Evolutionary conservation across 2,113 vertebrate species (phyloP).

Genomic region (Malurus elegans): DNA sequence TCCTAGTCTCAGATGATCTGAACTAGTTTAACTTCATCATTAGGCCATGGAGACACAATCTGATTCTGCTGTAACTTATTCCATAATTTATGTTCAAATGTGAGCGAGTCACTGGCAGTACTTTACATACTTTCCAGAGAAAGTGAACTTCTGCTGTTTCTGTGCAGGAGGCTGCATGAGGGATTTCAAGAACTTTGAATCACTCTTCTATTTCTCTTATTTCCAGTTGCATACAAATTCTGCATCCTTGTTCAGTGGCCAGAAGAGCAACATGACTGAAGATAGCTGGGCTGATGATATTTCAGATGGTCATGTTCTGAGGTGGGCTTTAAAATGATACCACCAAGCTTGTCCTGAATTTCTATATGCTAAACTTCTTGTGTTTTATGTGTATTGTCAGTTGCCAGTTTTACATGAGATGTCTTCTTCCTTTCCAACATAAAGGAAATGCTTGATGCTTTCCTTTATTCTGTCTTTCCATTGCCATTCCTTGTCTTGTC

Average conservation of each 20-base stretch:
- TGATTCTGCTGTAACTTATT: neutral
- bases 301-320: neutral
- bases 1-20: neutral
- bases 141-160: neutral
- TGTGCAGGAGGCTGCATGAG: neutral
- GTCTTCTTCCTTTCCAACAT: neutral
- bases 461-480: neutral
- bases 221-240: neutral
- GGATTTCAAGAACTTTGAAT: neutral
- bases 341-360: neutral
- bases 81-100: neutral
- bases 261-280: neutral
- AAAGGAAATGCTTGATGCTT: neutral
- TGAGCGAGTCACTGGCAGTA: neutral
- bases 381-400: neutral
- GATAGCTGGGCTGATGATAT: neutral
- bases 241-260: neutral
- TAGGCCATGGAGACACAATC: neutral
- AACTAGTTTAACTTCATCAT: neutral
- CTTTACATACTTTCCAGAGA: neutral
- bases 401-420: neutral
- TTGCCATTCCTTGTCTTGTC: neutral
- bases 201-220: neutral
- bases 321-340: slow-evolving; percentile 17
- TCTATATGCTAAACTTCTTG: neutral